Conservation (phyloP, 2,113 vertebrate species). For the Arothron firmamentum region DNA sequence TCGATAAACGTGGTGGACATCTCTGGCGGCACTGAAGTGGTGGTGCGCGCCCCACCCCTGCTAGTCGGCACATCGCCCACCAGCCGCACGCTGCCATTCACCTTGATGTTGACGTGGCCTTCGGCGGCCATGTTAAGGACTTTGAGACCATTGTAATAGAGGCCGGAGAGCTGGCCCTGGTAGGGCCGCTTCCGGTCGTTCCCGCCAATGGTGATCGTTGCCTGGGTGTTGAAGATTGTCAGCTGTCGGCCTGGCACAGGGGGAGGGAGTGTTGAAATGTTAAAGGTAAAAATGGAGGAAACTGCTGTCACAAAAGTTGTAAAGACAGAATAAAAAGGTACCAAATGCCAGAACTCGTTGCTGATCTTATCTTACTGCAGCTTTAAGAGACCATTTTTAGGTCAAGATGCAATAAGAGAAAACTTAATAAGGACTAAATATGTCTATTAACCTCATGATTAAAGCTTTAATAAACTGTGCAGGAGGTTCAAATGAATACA, state of each 20-base stretch:
- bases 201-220: conserved; percentile 94
- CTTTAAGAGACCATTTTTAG: conserved; percentile 1
- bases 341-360: too few relatives aligned
- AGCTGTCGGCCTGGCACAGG: conserved; percentile 85
- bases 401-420: not conserved
- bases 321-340: too few relatives aligned
- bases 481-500: too few relatives aligned
- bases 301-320: not conserved
- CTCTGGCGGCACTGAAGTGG: conserved; percentile 90
- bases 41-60: conserved; percentile 85
- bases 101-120: conserved; percentile 90
- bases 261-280: conserved; percentile 1
- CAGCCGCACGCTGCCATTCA: conserved; percentile 93
- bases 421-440: not conserved
- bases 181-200: conserved; percentile 93
- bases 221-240: conserved; percentile 99
- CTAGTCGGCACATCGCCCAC: conserved; percentile 91
- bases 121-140: conserved; percentile 97
- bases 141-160: conserved; percentile 98
- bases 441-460: not conserved
- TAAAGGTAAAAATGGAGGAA: not conserved
- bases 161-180: conserved; percentile 96
- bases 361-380: not conserved
- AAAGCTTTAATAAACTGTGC: too few relatives aligned
- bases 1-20: conserved; percentile 98